Conservation (phyloP, 2,113 vertebrate genomes). For the Etia nguti region DNA sequence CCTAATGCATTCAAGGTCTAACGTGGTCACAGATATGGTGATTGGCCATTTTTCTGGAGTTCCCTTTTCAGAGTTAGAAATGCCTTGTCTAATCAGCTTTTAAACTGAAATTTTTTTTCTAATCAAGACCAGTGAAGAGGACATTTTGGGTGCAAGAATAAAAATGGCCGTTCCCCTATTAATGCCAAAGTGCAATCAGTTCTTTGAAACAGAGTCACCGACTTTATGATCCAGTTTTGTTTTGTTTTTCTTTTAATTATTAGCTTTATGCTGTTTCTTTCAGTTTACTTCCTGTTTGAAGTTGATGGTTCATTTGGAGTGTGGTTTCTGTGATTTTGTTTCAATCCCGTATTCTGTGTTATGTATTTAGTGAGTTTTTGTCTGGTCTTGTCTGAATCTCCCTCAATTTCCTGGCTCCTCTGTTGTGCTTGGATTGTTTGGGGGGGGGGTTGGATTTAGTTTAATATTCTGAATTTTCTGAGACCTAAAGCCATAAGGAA, state of each 20-base stretch:
- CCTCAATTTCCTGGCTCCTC: background rate
- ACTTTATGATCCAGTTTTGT: background rate
- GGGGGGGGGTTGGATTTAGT: background rate
- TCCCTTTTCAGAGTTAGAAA: background rate
- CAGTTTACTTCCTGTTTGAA: background rate
- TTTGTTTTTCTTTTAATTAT: background rate
- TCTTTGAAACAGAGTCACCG: background rate
- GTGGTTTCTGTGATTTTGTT: background rate
- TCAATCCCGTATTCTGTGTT: background rate
- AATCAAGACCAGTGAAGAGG: background rate
- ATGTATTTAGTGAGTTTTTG: background rate
- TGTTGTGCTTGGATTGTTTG: background rate
- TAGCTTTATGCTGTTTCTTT: background rate
- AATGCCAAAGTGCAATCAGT: background rate
- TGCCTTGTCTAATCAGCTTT: background rate
- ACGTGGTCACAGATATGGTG: background rate
- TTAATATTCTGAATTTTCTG: background rate
- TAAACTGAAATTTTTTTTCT: background rate
- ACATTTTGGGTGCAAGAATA: background rate
- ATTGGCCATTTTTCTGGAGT: background rate
- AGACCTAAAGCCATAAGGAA: background rate
- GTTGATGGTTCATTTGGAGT: background rate
- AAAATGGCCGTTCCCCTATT: background rate
- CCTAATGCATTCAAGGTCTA: background rate
- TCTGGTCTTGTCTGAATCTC: background rate